These are phyloP conservation scores for Syngnathus rostellatus DNA, from an alignment of 2,797 vertebrate genomes.

Conservation along the genomic window DNA sequence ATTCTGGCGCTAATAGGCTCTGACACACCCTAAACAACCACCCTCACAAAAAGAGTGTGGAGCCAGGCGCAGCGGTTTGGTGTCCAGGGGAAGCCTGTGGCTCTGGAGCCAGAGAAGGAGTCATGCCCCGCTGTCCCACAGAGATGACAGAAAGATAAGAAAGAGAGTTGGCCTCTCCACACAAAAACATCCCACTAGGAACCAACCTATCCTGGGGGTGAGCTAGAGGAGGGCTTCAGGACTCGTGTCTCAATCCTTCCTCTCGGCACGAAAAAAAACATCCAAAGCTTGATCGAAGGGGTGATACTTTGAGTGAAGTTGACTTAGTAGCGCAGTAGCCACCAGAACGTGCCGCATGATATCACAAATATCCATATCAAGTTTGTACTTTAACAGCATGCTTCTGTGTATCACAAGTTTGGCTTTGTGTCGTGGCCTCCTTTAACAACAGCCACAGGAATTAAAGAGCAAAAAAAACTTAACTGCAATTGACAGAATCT, in stretches of 20 bases:
- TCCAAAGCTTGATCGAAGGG: conserved; percentile 20
- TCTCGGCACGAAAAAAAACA: conserved; percentile 7
- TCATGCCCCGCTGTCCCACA: conserved; percentile 77
- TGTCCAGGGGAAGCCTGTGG: conserved; percentile 63
- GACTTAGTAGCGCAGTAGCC: conserved; percentile 24
- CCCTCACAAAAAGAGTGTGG: conserved; percentile 39
- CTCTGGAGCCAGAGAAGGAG: conserved; percentile 75
- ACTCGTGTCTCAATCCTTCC: conserved; percentile 39
- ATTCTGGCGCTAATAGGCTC: conserved; percentile 56
- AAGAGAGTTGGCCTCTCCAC: conserved; percentile 58
- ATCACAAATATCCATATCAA: conserved; percentile 38
- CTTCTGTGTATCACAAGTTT: conserved; percentile 52
- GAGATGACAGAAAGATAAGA: conserved; percentile 84
- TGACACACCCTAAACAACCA: conserved; percentile 57
- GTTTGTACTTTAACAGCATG: conserved; percentile 37
- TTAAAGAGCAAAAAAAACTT: conserved; percentile 24
- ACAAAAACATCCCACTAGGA: conserved; percentile 67
- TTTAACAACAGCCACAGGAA: conserved; percentile 49
- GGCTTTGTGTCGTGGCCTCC: conserved; percentile 47
- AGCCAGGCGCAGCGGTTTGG: conserved; percentile 42
- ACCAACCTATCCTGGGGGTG: conserved; percentile 53
- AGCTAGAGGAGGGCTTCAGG: conserved; percentile 31
- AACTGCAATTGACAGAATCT: conserved; percentile 51
- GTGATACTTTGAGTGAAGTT: conserved; percentile 18
- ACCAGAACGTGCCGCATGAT: conserved; percentile 17